phyloP scores from a whole-genome alignment of 2,113 vertebrate genomes.

The Brachionichthys hirsutus region DNA sequence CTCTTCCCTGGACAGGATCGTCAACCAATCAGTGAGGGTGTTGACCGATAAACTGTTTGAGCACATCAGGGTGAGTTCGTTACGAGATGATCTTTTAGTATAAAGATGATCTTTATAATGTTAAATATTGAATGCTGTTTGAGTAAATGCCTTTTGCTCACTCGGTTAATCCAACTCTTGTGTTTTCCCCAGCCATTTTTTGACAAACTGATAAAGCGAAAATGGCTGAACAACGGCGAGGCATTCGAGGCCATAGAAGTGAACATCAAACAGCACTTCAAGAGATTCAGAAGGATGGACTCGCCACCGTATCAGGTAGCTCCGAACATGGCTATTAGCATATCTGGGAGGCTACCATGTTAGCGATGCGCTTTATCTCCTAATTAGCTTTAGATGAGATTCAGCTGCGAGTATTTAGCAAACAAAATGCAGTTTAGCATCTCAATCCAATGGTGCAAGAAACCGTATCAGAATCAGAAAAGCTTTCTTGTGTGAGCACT shows the following conservation, averaged over 20 bases:
- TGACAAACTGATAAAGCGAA: slow-evolving; percentile 86
- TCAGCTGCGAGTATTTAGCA: no score
- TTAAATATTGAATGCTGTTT: neutral
- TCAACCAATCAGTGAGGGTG: slow-evolving; percentile 81
- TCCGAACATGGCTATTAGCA: no score
- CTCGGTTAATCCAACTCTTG: neutral
- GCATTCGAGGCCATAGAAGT: slow-evolving; percentile 85
- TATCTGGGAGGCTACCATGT: no score
- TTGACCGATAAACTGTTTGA: slow-evolving; percentile 83
- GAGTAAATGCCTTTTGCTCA: neutral
- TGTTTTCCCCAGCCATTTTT: slow-evolving; percentile 82
- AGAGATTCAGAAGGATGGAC: slow-evolving; percentile 84
- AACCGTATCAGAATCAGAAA: no score
- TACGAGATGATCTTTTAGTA: no score
- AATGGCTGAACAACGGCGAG: slow-evolving; percentile 86
- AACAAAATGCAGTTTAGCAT: no score
- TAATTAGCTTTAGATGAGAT: no score
- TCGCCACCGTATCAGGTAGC: slow-evolving; percentile 87
- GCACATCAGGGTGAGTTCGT: slow-evolving; percentile 83
- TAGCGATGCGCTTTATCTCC: no score
- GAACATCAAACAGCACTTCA: slow-evolving; percentile 81
- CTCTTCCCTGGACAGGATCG: slow-evolving; percentile 80
- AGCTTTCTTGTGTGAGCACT: no score
- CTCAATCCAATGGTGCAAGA: no score
- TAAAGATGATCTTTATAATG: no score